Evolutionary conservation across 2,797 vertebrate species (phyloP), one percentile per base, ranked within the genome.

Genomic region (Muscicapa comitata): DNA sequence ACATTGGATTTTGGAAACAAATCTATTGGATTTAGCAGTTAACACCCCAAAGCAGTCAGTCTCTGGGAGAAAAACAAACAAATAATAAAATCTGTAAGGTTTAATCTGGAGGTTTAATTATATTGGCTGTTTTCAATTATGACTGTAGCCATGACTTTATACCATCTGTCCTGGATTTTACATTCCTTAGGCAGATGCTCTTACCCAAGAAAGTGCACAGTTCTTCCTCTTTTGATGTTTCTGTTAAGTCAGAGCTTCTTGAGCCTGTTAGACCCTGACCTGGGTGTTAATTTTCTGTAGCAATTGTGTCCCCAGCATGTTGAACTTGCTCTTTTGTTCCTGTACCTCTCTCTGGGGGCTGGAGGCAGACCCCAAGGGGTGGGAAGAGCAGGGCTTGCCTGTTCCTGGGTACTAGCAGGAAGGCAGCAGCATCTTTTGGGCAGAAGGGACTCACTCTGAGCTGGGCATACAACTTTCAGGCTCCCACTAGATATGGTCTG

Each of bases 331-430:
- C 5, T 42, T 61, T 38, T 59, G 53, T n/a, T 66, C 10, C 26
- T 3, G 0, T 80, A 45, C 3, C 13, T 16, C 33, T 67, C n/a
- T 3, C 0, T 1, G 4, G 20, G 28, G 13, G 37, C 45, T 83
- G 40, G 51, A 59, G 61, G 20, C 29, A 38, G 77, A 82, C 23
- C 9, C 35, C 0, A 0, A 76, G 47, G 31, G 24, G 25, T 78
- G 51, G 37, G 62, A 54, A 62, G 57, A 63, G 65, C 50, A 42
- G 50, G 68, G 2, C 20, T 67, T 66, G 11, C 48, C 53, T 54
- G 28, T 7, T 50, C 23, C 1, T 13, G 40, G 26, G 1, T 37
- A 21, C 51, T 57, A 19, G 31, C 42, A 87, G 40, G 55, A 45
- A 40, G 68, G 28, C 26, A 35, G 71, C 43, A 54, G 48, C 78